These are phyloP conservation scores for Champsocephalus gunnari DNA, from an alignment of 2,797 vertebrate species.

Conservation along the genomic window DNA sequence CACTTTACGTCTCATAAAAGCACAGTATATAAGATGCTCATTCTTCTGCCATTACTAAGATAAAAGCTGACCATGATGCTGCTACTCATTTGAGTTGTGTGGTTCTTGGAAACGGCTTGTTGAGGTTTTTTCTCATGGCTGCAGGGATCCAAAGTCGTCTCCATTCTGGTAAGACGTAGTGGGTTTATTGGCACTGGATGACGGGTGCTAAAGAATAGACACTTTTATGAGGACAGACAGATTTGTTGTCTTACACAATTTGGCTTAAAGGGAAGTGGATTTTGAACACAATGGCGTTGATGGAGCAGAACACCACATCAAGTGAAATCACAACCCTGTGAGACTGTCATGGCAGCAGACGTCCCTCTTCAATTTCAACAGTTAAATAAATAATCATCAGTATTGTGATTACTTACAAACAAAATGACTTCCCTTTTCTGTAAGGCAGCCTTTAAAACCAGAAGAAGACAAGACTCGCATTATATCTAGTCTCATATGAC, in stretches of 20 bases:
- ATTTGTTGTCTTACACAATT: background rate
- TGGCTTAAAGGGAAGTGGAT: conserved; percentile 41
- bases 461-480: no score
- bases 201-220: background rate
- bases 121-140: conserved; percentile 53
- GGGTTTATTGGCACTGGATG: conserved; percentile 6
- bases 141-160: conserved; percentile 19
- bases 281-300: conserved; percentile 41
- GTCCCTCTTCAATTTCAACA: conserved; percentile 42
- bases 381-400: no score
- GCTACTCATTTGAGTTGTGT: conserved; percentile 54
- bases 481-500: no score
- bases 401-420: no score
- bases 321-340: conserved; percentile 21
- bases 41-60: conserved; percentile 29
- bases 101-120: conserved; percentile 45
- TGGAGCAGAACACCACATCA: conserved; percentile 49
- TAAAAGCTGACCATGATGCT: conserved; percentile 37
- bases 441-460: no score
- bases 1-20: conserved; percentile 15
- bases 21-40: conserved; percentile 4
- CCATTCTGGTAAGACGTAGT: conserved; percentile 35
- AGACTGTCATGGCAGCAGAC: conserved; percentile 18
- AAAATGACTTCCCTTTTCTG: no score
- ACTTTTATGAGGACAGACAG: background rate